These are phyloP conservation scores for Crocuta crocuta DNA, from an alignment of 2,113 vertebrate species.

Conservation along the genomic window DNA sequence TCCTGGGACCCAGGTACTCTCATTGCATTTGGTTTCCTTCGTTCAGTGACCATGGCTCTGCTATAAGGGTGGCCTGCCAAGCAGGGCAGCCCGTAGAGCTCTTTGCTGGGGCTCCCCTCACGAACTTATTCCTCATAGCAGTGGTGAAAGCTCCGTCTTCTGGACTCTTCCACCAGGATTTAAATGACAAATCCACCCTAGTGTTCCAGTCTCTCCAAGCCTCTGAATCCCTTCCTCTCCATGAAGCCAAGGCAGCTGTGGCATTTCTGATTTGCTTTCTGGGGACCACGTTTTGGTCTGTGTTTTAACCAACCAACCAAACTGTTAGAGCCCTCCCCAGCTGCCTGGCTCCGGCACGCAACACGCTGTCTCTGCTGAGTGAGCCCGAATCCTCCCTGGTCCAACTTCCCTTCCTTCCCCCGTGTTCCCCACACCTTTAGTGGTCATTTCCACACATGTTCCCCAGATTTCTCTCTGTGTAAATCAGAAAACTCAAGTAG, in stretches of 20 bases:
- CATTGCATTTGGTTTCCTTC: background rate
- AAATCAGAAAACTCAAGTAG: background rate
- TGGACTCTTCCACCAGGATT: background rate
- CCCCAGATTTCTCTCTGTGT: background rate
- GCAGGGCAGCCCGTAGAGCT: too few relatives aligned
- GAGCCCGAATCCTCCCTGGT: background rate
- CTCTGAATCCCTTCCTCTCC: background rate
- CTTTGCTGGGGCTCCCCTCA: background rate
- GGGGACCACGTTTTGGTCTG: background rate
- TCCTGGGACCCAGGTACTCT: background rate
- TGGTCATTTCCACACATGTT: background rate
- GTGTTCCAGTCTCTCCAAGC: too few relatives aligned
- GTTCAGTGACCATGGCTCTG: fast-evolving
- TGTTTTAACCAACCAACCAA: background rate
- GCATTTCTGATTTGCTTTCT: background rate
- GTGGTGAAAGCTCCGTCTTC: background rate
- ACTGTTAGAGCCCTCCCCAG: background rate
- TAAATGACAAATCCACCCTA: background rate
- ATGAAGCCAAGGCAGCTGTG: background rate
- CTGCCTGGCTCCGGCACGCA: background rate
- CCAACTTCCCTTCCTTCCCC: background rate
- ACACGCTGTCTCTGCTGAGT: background rate
- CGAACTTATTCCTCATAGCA: background rate
- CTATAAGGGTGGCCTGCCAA: background rate
- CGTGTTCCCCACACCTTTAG: background rate